Conservation (phyloP, 1,140 invertebrate species). For the Arctopsyche grandis region DNA sequence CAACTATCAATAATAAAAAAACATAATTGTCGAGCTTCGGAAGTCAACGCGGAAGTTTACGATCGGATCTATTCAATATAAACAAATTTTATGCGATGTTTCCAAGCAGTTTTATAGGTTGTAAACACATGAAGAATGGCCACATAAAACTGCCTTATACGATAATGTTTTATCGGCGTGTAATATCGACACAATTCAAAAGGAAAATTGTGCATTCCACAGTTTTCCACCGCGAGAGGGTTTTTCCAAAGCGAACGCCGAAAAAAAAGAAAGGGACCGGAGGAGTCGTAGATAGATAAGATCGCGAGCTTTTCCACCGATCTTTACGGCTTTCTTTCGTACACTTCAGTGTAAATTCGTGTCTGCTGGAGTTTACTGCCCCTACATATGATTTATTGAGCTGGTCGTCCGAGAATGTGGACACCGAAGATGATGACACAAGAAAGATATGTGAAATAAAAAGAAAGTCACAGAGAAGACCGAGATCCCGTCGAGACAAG, state of each 20-base stretch:
- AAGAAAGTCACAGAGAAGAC: background rate
- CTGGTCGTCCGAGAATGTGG: conserved; percentile 3
- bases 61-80: conserved; percentile 1
- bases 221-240: too few species aligned
- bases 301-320: too few species aligned
- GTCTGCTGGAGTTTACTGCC: background rate
- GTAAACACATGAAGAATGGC: conserved; percentile 14
- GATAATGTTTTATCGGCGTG: background rate
- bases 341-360: background rate
- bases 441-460: conserved; percentile 13
- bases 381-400: conserved; percentile 12
- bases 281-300: too few species aligned
- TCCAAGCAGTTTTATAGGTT: conserved; percentile 4
- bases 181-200: background rate
- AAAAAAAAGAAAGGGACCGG: too few species aligned
- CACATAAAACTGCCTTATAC: background rate
- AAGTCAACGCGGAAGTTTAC: background rate
- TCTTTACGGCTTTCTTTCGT: too few species aligned
- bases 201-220: too few species aligned
- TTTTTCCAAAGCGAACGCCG: too few species aligned
- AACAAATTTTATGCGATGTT: conserved; percentile 12
- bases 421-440: conserved; percentile 3
- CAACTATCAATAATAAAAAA: too few species aligned
- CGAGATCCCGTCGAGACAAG: background rate
- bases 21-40: too few species aligned